Percentiles rank a stretch among this genome's conserved stretches.
These are phyloP conservation scores for Nesidiocoris tenuis DNA, from an alignment of 2,888 invertebrate species.

Conservation along the genomic window DNA sequence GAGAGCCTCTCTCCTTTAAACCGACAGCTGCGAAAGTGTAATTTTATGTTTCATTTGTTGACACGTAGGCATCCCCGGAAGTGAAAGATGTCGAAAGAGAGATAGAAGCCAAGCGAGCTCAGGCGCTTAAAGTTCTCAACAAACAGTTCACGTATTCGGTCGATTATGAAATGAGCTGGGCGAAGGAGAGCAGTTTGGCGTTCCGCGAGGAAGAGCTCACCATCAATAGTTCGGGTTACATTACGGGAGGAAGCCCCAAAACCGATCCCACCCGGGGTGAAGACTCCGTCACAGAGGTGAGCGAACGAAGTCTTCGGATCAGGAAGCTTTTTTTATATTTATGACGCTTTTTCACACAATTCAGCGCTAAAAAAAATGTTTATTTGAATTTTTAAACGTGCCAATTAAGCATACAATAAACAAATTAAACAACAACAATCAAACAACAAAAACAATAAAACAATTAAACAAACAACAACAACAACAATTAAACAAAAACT, in stretches of 20 bases:
- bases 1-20: too few species aligned
- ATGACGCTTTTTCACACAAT: too few species aligned
- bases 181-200: constrained; percentile 39
- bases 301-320: too few species aligned
- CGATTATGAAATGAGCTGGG: constrained; percentile 43
- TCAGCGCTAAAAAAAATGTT: too few species aligned
- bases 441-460: too few species aligned
- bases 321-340: too few species aligned
- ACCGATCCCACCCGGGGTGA: constrained; percentile 23
- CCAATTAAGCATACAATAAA: too few species aligned
- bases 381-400: too few species aligned
- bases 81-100: constrained; percentile 37
- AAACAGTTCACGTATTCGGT: constrained; percentile 40
- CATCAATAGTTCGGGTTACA: constrained; percentile 50
- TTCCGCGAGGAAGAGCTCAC: constrained; percentile 46
- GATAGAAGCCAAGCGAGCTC: constrained; percentile 35
- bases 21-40: too few species aligned
- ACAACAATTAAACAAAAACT: too few species aligned
- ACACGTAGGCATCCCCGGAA: constrained; percentile 35
- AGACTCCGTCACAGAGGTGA: constrained; percentile 36
- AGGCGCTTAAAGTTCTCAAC: constrained; percentile 37
- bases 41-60: background rate
- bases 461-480: too few species aligned
- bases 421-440: too few species aligned
- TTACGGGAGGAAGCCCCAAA: constrained; percentile 54